Evolutionary conservation across 2,797 vertebrate species (phyloP).

Genomic region (Chiroxiphia lanceolata): DNA sequence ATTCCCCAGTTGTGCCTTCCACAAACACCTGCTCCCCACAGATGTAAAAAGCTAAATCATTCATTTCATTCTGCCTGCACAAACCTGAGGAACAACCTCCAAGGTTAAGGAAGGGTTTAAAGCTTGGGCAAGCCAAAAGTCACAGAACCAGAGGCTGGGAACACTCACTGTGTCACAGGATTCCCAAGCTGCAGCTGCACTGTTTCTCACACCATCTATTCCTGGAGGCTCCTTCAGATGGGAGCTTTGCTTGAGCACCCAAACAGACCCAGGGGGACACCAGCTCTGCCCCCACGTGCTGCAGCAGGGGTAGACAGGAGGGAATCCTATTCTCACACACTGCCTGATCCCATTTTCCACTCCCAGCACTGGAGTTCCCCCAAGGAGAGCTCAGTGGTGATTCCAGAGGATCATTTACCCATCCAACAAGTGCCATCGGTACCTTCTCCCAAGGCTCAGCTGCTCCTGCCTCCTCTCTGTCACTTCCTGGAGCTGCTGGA

Average conservation of each 20-base stretch:
- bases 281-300: fast-evolving
- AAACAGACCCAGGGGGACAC: fast-evolving
- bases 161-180: neutral
- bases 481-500: neutral
- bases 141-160: too few relatives aligned
- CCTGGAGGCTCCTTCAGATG: neutral
- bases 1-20: fast-evolving
- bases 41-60: fast-evolving
- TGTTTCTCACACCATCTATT: fast-evolving
- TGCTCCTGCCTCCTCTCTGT: neutral
- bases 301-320: neutral
- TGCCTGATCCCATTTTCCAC: neutral
- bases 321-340: neutral
- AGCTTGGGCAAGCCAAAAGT: neutral
- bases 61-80: neutral
- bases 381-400: fast-evolving
- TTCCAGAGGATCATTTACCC: neutral
- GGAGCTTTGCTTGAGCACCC: neutral
- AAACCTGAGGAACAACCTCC: neutral
- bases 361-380: neutral
- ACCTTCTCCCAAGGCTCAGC: neutral
- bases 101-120: neutral
- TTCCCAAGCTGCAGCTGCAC: neutral
- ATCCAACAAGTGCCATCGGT: neutral
- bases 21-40: neutral